Evolutionary conservation across 2,113 vertebrate species (phyloP), one percentile per base, ranked within the genome.

Genomic region (Asarcornis scutulata): DNA sequence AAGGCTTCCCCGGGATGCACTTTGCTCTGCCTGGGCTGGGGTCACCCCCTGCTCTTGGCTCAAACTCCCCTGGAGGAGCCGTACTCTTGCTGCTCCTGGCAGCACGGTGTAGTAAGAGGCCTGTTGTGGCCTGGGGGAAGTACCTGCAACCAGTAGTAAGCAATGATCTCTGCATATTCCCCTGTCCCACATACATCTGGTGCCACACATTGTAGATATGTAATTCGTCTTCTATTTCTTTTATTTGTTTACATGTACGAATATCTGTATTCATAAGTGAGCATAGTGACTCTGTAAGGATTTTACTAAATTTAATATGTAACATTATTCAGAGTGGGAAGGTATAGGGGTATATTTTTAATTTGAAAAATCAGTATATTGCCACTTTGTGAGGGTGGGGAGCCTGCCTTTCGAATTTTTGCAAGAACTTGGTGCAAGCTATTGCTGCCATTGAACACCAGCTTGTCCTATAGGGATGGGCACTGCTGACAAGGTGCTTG

Each of bases 341-440:
- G 7, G 26, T 15, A 36, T 25, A 17, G 25, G 55, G 11, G 32
- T 26, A 4, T 1, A 10, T 21, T 48, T 86, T n/a, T 17, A 7
- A 17, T 78, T 50, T 22, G 38, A 42, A 69, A 71, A 34, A 48
- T 4, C 12, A 3, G 13, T 14, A 9, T 26, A 32, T 3, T 20
- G 26, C 15, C 26, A 23, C n/a, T 34, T 50, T 50, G 22, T 34
- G 27, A 58, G 14, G 29, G 12, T 5, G 1, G 3, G 14, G 6
- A 69, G 21, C 8, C 17, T 16, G 22, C 4, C 0, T 8, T 67
- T n/a, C 14, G 31, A 34, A 44, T 1, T 2, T 10, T n/a, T 42
- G 0, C 0, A 0, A 32, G 22, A 64, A 25, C 12, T 4, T 22
- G 18, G 7, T 8, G 9, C 31, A 34, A 63, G 3, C 21, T 55